Percentiles rank a stretch among this genome's conserved stretches.
Conservation (phyloP, 1,140 invertebrate genomes). For the Dinoponera quadriceps region DNA sequence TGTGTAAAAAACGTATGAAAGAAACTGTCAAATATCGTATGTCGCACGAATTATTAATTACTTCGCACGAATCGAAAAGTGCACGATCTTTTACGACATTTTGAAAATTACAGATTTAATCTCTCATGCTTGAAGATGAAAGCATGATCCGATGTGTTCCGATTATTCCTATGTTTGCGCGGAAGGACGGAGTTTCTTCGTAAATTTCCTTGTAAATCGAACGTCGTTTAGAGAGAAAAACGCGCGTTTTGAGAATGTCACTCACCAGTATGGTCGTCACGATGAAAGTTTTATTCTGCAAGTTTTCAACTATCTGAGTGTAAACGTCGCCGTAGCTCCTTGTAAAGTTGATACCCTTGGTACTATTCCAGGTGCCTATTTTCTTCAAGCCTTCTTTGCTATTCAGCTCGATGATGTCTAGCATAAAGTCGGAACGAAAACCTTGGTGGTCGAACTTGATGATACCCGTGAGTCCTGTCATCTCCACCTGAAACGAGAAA, state of each 20-base stretch:
- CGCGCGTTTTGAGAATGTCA: slow-evolving; percentile 50
- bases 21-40: neutral
- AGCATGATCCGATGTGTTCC: slow-evolving; percentile 9
- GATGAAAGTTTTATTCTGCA: slow-evolving; percentile 96
- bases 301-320: slow-evolving; percentile 93
- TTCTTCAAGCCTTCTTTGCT: slow-evolving; percentile 92
- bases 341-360: slow-evolving; percentile 95
- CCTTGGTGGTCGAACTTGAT: slow-evolving; percentile 98
- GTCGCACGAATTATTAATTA: neutral
- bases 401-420: slow-evolving; percentile 95
- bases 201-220: neutral
- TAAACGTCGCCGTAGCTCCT: slow-evolving; percentile 93
- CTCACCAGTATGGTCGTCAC: slow-evolving; percentile 97
- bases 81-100: neutral
- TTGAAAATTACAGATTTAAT: neutral
- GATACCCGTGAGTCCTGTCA: slow-evolving; percentile 95
- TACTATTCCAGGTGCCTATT: slow-evolving; percentile 96
- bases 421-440: slow-evolving; percentile 95
- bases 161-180: neutral
- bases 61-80: neutral
- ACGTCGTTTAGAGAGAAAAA: neutral
- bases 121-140: neutral
- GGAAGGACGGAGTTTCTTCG: neutral
- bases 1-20: slow-evolving; percentile 1
- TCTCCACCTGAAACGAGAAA: slow-evolving; percentile 90